Conservation (phyloP, 2,888 invertebrate genomes). For the Arctia plantaginis region DNA sequence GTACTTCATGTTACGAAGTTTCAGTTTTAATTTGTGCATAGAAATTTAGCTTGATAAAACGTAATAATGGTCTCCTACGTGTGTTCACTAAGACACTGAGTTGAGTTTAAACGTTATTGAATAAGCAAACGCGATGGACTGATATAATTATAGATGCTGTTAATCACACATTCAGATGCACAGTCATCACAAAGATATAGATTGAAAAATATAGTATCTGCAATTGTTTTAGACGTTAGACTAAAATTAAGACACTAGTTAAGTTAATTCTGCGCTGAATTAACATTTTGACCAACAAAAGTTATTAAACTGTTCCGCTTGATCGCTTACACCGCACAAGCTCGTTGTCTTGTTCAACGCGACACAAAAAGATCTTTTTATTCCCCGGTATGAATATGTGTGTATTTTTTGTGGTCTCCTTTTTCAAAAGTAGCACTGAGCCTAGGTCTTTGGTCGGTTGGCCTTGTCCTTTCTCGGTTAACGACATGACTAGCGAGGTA, state of each 20-base stretch:
- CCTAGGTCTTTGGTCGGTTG: constrained; percentile 48
- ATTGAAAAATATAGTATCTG: no score
- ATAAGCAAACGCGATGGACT: not conserved
- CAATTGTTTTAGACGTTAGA: not conserved
- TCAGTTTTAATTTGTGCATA: not conserved
- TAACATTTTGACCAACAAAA: not conserved
- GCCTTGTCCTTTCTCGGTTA: constrained; percentile 55
- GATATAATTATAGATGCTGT: not conserved
- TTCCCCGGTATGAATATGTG: not conserved
- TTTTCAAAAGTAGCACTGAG: constrained; percentile 16
- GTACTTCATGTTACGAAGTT: not conserved
- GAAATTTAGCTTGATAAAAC: constrained; percentile 21
- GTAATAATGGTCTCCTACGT: not conserved
- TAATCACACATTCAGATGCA: not conserved
- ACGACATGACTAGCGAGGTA: constrained; percentile 28
- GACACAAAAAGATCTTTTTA: not conserved
- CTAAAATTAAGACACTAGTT: not conserved
- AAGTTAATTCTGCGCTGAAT: not conserved
- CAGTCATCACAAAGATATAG: no score
- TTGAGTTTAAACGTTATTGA: not conserved
- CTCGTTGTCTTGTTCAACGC: constrained; percentile 1
- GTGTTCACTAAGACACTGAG: not conserved
- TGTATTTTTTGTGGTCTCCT: not conserved
- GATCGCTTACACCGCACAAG: not conserved
- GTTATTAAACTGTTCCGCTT: constrained; percentile 7